Evolutionary conservation across 2,113 vertebrate species (phyloP).

Genomic region (Alligator mississippiensis): DNA sequence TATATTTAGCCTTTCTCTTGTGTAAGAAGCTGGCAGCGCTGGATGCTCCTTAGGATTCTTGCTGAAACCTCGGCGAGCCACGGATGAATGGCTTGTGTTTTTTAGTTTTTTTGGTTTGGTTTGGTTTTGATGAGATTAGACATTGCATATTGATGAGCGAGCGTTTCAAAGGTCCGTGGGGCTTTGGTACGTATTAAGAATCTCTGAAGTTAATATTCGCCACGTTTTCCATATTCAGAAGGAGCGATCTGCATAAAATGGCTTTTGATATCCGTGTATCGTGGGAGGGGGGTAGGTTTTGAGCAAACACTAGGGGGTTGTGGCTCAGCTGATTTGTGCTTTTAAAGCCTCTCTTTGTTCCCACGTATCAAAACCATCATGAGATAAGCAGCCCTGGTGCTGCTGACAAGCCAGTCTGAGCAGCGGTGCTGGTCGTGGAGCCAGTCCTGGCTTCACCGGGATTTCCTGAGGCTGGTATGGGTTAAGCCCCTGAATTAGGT

Average conservation of each 20-base stretch:
- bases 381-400: background rate
- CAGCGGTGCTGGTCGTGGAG: background rate
- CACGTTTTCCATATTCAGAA: conserved; percentile 61
- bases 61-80: conserved; percentile 36
- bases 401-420: no score
- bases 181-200: conserved; percentile 47
- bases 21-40: conserved; percentile 54
- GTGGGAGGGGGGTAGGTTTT: conserved; percentile 37
- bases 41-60: conserved; percentile 19
- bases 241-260: conserved; percentile 68
- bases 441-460: background rate
- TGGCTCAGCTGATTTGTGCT: conserved; percentile 42
- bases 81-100: conserved; percentile 27
- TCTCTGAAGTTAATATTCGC: conserved; percentile 69
- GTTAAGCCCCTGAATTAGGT: no score
- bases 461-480: background rate
- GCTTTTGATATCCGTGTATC: conserved; percentile 62
- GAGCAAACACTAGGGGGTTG: conserved; percentile 31
- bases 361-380: background rate
- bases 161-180: conserved; percentile 62
- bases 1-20: conserved; percentile 62
- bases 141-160: conserved; percentile 72
- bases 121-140: conserved; percentile 49
- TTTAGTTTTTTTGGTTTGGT: background rate
- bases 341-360: conserved; percentile 30